Evolutionary conservation across 2,113 vertebrate genomes (phyloP).

Genomic region (Rhinoderma darwinii): DNA sequence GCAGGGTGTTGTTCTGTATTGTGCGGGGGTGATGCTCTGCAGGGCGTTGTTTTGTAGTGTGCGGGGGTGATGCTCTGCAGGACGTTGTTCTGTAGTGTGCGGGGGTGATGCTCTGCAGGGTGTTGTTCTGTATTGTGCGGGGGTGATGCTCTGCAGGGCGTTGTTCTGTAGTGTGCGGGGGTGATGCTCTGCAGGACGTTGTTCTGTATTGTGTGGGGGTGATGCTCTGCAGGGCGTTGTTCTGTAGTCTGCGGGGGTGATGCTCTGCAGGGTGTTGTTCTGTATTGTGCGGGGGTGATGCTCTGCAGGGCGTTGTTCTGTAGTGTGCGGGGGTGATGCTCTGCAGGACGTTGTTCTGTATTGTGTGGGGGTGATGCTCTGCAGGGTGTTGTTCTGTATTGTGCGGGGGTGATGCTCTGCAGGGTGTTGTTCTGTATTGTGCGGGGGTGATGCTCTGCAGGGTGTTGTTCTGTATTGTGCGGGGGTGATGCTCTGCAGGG

Average conservation of each 20-base stretch:
- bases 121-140: background rate
- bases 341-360: no score
- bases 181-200: background rate
- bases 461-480: background rate
- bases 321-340: background rate
- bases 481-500: background rate
- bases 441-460: background rate
- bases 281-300: background rate
- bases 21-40: background rate
- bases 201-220: background rate
- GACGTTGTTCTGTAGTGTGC: no score
- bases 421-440: slow-evolving; percentile 46
- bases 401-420: slow-evolving; percentile 68
- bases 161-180: background rate
- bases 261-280: background rate
- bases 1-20: background rate
- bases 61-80: slow-evolving; percentile 43
- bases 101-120: slow-evolving; percentile 68
- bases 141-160: background rate
- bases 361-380: no score
- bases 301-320: background rate
- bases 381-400: no score
- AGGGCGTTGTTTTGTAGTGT: no score
- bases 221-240: background rate
- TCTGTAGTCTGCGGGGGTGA: background rate